phyloP scores from a whole-genome alignment of 1,140 invertebrate genomes.

The Vanessa tameamea region DNA sequence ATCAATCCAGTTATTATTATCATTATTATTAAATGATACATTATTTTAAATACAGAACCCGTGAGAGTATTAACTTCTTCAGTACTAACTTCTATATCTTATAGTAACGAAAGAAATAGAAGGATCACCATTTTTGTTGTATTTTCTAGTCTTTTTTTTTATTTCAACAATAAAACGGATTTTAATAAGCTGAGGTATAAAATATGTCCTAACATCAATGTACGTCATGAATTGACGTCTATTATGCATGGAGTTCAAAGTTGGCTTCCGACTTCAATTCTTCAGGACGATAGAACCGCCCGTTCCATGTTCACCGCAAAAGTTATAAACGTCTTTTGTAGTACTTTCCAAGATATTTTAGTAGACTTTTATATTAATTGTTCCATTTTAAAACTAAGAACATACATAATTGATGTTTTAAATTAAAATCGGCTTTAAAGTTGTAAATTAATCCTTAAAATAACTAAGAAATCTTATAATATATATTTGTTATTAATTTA shows the following conservation, averaged over 20 bases:
- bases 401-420: no score
- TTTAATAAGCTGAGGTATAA: not conserved
- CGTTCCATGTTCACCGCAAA: constrained; percentile 8
- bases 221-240: not conserved
- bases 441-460: no score
- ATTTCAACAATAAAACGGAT: no score
- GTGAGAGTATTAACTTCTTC: no score
- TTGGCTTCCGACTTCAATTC: constrained; percentile 1
- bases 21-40: no score
- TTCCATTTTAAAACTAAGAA: not conserved
- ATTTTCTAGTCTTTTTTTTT: no score
- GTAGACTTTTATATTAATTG: constrained; percentile 7
- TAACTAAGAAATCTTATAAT: no score
- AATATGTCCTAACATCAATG: not conserved
- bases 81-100: not conserved
- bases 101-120: not conserved
- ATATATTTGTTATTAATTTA: no score
- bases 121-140: not conserved
- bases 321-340: constrained; percentile 5
- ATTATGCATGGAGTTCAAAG: constrained; percentile 6
- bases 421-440: no score
- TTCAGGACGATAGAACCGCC: not conserved
- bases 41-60: no score
- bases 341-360: not conserved
- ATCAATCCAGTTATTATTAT: no score